Conservation (phyloP, 2,888 invertebrate species). For the Nephrotoma guestfalica region DNA sequence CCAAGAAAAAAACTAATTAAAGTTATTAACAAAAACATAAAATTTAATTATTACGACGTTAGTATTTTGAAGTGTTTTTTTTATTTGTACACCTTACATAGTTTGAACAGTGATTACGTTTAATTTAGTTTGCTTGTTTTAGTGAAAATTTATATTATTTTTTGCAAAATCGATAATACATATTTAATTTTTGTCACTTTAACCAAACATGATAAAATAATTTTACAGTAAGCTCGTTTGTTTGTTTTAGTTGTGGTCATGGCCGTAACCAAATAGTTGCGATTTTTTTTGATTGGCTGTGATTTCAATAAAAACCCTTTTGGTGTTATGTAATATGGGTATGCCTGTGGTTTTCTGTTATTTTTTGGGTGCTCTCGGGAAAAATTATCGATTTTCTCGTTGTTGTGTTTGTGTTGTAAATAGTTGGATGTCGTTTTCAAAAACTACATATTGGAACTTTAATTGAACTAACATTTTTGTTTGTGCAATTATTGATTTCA, state of each 20-base stretch:
- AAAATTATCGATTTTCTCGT: neutral
- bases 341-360: neutral
- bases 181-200: neutral
- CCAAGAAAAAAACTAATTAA: neutral
- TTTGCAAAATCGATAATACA: neutral
- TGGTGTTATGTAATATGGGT: neutral
- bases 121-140: neutral
- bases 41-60: neutral
- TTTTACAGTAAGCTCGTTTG: neutral
- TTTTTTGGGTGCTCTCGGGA: neutral
- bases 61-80: neutral
- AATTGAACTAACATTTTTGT: too few relatives aligned
- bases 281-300: neutral
- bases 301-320: neutral
- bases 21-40: neutral
- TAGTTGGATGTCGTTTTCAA: neutral
- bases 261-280: neutral
- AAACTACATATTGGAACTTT: too few relatives aligned
- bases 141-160: neutral
- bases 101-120: neutral
- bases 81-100: neutral
- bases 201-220: neutral
- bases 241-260: neutral
- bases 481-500: too few relatives aligned
- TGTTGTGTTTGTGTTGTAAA: neutral